Conservation (phyloP, 2,888 invertebrate species). For the Philhelius pedissequus region DNA sequence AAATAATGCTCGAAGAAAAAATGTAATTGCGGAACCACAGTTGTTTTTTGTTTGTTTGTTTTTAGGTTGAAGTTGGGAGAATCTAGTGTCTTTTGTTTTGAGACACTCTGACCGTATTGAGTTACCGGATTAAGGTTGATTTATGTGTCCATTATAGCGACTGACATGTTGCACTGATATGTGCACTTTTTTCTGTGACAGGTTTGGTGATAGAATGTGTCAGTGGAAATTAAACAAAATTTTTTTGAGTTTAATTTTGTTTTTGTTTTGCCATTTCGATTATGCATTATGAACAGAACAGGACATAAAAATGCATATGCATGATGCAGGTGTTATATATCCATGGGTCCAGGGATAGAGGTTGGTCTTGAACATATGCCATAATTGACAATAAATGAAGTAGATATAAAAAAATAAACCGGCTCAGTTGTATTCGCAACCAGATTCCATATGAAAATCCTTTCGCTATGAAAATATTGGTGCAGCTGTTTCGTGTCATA, state of each 20-base stretch:
- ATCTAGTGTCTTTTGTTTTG: conserved; percentile 49
- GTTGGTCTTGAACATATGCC: conserved; percentile 11
- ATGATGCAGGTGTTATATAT: conserved; percentile 51
- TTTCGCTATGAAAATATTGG: conserved; percentile 4
- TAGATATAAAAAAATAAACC: neutral
- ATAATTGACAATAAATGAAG: conserved; percentile 38
- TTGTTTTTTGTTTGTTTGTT: neutral
- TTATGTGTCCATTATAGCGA: conserved; percentile 56
- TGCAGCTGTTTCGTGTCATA: conserved; percentile 27
- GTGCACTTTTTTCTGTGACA: conserved; percentile 51
- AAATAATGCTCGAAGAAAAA: neutral
- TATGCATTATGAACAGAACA: neutral
- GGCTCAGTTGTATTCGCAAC: neutral
- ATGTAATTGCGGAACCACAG: conserved; percentile 54
- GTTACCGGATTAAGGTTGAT: conserved; percentile 58
- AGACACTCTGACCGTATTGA: conserved; percentile 44
- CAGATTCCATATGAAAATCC: neutral
- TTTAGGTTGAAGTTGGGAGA: neutral
- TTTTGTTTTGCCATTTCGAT: neutral
- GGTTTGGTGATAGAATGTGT: conserved; percentile 63
- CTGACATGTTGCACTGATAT: conserved; percentile 59
- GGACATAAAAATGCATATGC: conserved; percentile 34
- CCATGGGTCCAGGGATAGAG: neutral
- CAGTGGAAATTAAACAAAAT: conserved; percentile 45
- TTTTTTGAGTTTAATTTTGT: conserved; percentile 34